phyloP scores from a whole-genome alignment of 2,797 vertebrate species.

The Acipenser transmontanus region DNA sequence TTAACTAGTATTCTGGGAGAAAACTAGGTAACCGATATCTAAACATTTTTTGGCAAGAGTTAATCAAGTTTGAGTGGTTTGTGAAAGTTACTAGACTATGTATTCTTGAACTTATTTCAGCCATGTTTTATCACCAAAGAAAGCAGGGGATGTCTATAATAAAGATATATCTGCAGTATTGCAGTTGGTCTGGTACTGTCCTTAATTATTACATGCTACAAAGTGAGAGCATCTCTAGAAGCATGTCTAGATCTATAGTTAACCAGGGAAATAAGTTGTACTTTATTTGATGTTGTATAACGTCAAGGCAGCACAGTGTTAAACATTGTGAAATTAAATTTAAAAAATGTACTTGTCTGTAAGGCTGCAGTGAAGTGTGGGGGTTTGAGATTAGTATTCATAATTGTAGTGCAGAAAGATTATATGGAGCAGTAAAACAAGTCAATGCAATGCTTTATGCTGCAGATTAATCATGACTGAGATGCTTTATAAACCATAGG shows the following conservation, averaged over 20 bases:
- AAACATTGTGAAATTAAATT: slow-evolving; percentile 22
- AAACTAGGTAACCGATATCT: no score
- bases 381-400: slow-evolving; percentile 23
- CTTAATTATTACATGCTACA: slow-evolving; percentile 3
- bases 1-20: no score
- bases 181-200: background rate
- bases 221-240: background rate
- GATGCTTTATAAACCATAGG: slow-evolving; percentile 6
- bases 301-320: slow-evolving; percentile 24
- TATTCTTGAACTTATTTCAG: no score
- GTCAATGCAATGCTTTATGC: slow-evolving; percentile 15
- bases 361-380: slow-evolving; percentile 17
- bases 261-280: background rate
- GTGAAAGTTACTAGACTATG: no score
- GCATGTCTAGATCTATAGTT: no score
- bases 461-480: slow-evolving; percentile 20
- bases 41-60: no score
- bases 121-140: no score
- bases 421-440: slow-evolving; percentile 27
- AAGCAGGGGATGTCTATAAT: no score
- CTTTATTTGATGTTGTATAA: slow-evolving; percentile 17
- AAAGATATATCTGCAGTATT: no score
- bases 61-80: no score
- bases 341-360: slow-evolving; percentile 32
- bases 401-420: slow-evolving; percentile 21